These are phyloP conservation scores for Drosophila kokeensis DNA, from an alignment of 2,888 invertebrate genomes.

Conservation along the genomic window DNA sequence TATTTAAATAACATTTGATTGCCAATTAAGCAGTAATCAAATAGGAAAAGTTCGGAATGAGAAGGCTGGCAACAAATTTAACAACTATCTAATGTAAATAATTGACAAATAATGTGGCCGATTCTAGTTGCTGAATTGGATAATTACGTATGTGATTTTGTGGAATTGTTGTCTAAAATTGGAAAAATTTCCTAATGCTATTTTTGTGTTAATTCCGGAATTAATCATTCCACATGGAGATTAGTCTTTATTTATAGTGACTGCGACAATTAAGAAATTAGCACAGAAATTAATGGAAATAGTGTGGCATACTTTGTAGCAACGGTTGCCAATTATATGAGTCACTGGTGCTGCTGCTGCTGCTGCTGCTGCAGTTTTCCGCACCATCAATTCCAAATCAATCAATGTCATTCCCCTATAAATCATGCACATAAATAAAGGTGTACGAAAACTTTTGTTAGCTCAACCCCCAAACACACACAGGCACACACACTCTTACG, in stretches of 20 bases:
- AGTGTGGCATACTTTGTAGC: slow-evolving; percentile 19
- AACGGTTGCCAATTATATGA: slow-evolving; percentile 37
- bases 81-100: slow-evolving; percentile 17
- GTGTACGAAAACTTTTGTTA: slow-evolving; percentile 52
- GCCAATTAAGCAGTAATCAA: slow-evolving; percentile 3
- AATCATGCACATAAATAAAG: slow-evolving; percentile 77
- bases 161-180: not conserved
- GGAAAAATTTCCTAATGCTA: not conserved
- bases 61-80: slow-evolving; percentile 12
- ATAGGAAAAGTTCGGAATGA: not conserved
- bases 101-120: not conserved
- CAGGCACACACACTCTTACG: slow-evolving; percentile 12
- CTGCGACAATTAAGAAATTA: not conserved
- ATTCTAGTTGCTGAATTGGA: not conserved
- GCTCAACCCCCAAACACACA: slow-evolving; percentile 11
- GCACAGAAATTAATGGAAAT: slow-evolving; percentile 9
- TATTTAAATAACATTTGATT: slow-evolving; percentile 12
- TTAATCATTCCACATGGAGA: not conserved
- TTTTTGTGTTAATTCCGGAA: not conserved
- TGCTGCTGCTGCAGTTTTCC: slow-evolving; percentile 59
- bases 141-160: not conserved
- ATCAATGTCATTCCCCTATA: slow-evolving; percentile 76
- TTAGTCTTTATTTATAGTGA: not conserved
- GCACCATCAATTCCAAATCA: slow-evolving; percentile 75
- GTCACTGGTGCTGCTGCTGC: slow-evolving; percentile 1